Evolutionary conservation across 1,140 invertebrate genomes (phyloP).

Genomic region (Micrasema longulum): DNA sequence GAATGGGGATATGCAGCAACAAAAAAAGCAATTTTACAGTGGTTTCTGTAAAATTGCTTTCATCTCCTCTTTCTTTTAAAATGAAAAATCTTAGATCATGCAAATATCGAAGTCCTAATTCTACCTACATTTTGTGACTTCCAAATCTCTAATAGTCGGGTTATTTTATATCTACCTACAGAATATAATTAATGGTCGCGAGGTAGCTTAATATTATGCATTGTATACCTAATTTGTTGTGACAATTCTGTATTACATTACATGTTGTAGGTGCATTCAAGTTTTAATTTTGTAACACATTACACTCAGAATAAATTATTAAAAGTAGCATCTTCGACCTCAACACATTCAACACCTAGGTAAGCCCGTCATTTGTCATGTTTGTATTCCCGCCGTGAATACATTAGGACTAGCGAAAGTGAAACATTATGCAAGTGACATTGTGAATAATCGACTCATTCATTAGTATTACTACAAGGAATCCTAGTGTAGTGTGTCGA

Average conservation of each 20-base stretch:
- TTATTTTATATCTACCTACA: no score
- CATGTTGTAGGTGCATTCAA: conserved; percentile 19
- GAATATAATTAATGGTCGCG: no score
- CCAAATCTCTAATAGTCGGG: no score
- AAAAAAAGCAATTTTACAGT: no score
- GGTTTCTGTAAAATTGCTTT: no score
- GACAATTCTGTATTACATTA: conserved; percentile 17
- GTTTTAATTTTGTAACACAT: conserved; percentile 29
- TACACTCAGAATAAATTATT: conserved; percentile 23
- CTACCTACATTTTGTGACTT: no score
- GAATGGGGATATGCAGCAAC: no score
- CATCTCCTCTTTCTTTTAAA: no score
- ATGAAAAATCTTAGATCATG: no score
- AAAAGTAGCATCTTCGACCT: conserved; percentile 27
- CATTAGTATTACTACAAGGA: conserved; percentile 15
- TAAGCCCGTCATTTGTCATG: conserved; percentile 21
- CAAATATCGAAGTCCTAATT: no score
- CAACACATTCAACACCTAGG: conserved; percentile 7
- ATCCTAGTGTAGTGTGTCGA: conserved; percentile 12
- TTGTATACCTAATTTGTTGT: background rate
- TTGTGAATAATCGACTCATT: conserved; percentile 31
- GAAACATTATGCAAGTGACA: conserved; percentile 22
- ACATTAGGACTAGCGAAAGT: conserved; percentile 37
- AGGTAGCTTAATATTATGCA: no score
- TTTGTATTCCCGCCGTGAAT: conserved; percentile 29